Percentiles rank a stretch among this genome's conserved stretches.
Conservation (phyloP, 2,888 invertebrate species). For the Julus scandinavius region DNA sequence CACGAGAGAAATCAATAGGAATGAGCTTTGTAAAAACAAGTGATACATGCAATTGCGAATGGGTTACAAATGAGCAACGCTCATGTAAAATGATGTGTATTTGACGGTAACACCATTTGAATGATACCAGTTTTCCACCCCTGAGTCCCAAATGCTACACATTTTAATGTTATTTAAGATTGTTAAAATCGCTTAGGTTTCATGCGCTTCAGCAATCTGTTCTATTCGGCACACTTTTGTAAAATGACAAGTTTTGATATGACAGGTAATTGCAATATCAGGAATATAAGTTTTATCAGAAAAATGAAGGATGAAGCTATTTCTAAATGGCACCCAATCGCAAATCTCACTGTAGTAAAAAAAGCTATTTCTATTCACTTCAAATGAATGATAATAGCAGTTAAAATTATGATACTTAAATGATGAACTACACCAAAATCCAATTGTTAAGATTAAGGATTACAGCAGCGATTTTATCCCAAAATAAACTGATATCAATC, state of each 20-base stretch:
- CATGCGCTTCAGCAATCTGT: background rate
- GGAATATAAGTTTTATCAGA: background rate
- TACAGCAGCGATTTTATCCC: background rate
- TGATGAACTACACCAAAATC: background rate
- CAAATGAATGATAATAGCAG: background rate
- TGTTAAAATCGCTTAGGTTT: background rate
- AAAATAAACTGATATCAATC: background rate
- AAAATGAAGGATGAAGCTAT: background rate
- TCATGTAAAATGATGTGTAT: constrained; percentile 17
- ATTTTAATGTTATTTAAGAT: background rate
- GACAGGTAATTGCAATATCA: constrained; percentile 2
- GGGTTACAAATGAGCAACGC: background rate
- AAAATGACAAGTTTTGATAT: constrained; percentile 20
- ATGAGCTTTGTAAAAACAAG: constrained; percentile 41
- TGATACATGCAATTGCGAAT: background rate
- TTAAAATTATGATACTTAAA: background rate
- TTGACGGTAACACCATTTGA: background rate
- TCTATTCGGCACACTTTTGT: background rate
- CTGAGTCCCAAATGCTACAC: background rate
- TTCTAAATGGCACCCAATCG: background rate
- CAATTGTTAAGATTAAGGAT: background rate
- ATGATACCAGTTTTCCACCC: background rate
- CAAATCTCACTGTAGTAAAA: constrained; percentile 4
- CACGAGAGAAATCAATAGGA: background rate
- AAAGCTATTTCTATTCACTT: constrained; percentile 26